These are phyloP conservation scores for Columbina picui DNA, from an alignment of 2,113 vertebrate genomes.

Conservation along the genomic window DNA sequence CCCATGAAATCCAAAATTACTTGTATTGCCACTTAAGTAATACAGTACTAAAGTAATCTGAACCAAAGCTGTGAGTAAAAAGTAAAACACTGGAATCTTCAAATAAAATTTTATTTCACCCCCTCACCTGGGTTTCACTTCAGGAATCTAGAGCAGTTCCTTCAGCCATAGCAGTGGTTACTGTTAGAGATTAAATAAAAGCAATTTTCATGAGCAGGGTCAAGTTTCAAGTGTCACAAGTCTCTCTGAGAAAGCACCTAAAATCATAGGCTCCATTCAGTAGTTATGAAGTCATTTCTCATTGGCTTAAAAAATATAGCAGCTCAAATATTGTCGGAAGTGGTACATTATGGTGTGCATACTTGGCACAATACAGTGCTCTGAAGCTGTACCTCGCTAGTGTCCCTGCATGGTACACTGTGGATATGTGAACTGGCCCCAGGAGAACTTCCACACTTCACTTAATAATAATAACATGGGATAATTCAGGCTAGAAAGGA, in stretches of 20 bases:
- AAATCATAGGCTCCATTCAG: neutral
- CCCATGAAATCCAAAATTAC: neutral
- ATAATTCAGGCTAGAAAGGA: neutral
- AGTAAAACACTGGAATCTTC: neutral
- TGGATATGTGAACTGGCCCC: neutral
- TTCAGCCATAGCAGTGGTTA: neutral
- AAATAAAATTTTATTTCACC: neutral
- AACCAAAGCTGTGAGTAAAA: neutral
- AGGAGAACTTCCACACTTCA: neutral
- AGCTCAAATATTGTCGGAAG: neutral
- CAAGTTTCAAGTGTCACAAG: neutral
- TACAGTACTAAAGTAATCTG: neutral
- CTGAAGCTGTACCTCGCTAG: neutral
- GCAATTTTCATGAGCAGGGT: neutral
- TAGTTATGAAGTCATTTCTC: neutral
- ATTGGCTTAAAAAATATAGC: neutral
- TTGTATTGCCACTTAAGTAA: neutral
- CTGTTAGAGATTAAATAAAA: neutral
- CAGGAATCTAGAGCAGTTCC: neutral
- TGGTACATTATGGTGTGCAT: accelerated
- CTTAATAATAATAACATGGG: neutral
- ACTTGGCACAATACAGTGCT: neutral
- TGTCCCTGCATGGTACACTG: neutral
- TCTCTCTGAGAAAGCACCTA: neutral
- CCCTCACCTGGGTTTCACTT: neutral